phyloP scores from a whole-genome alignment of 2,797 vertebrate genomes.

The Fratercula arctica region DNA sequence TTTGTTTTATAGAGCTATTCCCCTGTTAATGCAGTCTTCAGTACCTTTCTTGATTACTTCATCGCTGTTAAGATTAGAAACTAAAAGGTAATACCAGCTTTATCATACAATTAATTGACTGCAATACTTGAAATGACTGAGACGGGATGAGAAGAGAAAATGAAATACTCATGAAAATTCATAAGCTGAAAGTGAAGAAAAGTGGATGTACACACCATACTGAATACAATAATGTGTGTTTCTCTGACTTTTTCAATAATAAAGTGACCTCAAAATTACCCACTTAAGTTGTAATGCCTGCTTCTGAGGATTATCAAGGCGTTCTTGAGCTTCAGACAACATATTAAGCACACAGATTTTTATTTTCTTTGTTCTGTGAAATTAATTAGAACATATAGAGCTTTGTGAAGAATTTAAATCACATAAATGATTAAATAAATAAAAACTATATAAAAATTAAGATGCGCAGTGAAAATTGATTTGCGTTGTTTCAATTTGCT shows the following conservation, averaged over 20 bases:
- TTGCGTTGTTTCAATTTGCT: neutral
- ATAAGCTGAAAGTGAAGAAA: neutral
- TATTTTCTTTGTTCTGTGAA: neutral
- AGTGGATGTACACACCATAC: neutral
- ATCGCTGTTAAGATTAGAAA: neutral
- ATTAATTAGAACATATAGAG: neutral
- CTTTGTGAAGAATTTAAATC: neutral
- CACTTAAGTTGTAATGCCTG: neutral
- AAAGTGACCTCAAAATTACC: neutral
- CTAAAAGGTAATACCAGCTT: neutral
- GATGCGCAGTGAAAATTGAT: neutral
- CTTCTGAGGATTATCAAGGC: neutral
- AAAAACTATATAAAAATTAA: neutral
- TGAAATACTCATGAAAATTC: neutral
- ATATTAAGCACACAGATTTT: neutral
- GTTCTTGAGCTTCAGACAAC: neutral
- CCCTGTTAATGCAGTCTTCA: neutral
- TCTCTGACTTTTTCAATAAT: neutral
- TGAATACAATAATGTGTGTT: neutral
- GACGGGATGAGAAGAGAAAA: neutral
- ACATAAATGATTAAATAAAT: neutral
- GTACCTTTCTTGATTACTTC: neutral
- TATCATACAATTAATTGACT: neutral
- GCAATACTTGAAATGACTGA: neutral
- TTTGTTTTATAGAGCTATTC: constrained; percentile 27